phyloP scores from a whole-genome alignment of 2,888 invertebrate species.

The Flexamia atlantica region DNA sequence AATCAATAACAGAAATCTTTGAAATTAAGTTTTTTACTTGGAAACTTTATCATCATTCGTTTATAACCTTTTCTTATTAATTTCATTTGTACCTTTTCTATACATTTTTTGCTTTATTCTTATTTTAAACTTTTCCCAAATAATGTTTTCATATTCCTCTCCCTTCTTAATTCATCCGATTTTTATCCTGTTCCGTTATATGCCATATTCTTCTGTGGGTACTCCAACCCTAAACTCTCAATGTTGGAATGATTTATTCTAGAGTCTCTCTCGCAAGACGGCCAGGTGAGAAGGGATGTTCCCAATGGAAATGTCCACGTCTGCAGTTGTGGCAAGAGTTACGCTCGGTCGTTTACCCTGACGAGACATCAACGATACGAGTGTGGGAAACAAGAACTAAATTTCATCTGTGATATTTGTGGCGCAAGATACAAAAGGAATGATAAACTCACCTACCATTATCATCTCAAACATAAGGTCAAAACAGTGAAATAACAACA shows the following conservation, averaged over 20 bases:
- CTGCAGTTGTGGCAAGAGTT: constrained; percentile 52
- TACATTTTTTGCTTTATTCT: too few relatives aligned
- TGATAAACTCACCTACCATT: constrained; percentile 56
- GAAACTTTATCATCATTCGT: too few relatives aligned
- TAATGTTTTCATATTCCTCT: too few relatives aligned
- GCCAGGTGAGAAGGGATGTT: background rate
- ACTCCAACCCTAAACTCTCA: background rate
- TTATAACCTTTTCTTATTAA: too few relatives aligned
- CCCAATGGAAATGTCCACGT: constrained; percentile 28
- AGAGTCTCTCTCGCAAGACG: background rate
- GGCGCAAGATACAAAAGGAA: constrained; percentile 49
- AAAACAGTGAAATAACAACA: constrained; percentile 6
- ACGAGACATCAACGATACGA: constrained; percentile 52
- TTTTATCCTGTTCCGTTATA: too few relatives aligned
- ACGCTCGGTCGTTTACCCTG: constrained; percentile 22
- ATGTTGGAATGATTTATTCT: background rate
- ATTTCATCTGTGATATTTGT: constrained; percentile 54
- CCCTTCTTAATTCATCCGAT: too few relatives aligned
- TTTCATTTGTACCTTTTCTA: too few relatives aligned
- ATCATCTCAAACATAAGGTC: constrained; percentile 42
- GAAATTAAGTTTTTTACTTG: too few relatives aligned
- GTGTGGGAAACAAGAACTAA: constrained; percentile 49
- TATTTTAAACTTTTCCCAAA: too few relatives aligned
- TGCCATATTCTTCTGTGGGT: too few relatives aligned
- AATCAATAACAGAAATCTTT: too few relatives aligned